These are phyloP conservation scores for Halictus quadricinctus DNA, from an alignment of 2,888 invertebrate species.

Conservation along the genomic window DNA sequence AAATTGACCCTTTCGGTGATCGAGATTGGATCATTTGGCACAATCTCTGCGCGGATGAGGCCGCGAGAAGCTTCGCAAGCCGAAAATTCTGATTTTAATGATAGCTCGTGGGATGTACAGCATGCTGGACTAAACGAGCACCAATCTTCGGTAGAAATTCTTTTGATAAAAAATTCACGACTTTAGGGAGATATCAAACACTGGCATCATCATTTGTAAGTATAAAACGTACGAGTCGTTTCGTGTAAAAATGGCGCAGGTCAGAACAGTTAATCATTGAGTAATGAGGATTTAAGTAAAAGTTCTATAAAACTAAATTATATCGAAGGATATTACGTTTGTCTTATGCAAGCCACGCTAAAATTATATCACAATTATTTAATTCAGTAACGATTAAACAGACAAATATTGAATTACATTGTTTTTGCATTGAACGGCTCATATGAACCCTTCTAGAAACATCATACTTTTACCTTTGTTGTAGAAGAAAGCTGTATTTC, in stretches of 20 bases:
- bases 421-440: neutral
- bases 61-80: neutral
- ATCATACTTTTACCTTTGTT: too few species aligned
- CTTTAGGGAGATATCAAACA: neutral
- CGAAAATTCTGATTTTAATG: neutral
- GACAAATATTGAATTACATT: neutral
- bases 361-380: too few species aligned
- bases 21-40: neutral
- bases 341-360: too few species aligned
- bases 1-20: neutral
- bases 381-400: too few species aligned
- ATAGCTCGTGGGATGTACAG: neutral
- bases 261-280: too few species aligned
- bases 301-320: too few species aligned
- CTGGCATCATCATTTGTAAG: neutral
- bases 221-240: neutral
- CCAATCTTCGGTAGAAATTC: neutral
- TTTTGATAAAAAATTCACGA: neutral
- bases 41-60: neutral
- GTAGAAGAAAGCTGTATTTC: too few species aligned
- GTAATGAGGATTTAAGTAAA: too few species aligned
- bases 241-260: too few species aligned
- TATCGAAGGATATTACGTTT: too few species aligned
- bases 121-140: neutral
- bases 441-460: neutral